Conservation (phyloP, 2,888 invertebrate species). For the Choreutis nemorana region DNA sequence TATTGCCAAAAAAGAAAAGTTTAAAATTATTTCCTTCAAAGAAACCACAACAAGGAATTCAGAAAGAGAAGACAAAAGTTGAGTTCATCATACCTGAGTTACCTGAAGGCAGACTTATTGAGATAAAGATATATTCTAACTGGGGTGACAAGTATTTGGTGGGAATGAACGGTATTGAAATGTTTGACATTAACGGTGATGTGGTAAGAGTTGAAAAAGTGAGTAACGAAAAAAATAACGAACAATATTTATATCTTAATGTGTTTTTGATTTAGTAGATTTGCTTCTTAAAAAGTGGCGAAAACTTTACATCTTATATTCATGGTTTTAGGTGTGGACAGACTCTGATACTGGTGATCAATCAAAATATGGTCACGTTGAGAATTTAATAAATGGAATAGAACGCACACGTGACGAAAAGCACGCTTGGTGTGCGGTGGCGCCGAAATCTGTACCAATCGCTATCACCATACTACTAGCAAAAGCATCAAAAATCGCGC, state of each 20-base stretch:
- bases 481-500: constrained; percentile 61
- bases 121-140: constrained; percentile 73
- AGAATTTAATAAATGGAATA: constrained; percentile 74
- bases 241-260: too few species aligned
- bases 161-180: constrained; percentile 80
- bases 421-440: constrained; percentile 79
- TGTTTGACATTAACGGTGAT: constrained; percentile 72
- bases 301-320: too few species aligned
- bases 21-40: too few species aligned
- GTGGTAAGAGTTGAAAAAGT: constrained; percentile 70
- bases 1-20: background rate
- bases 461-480: constrained; percentile 68
- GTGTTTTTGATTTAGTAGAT: too few species aligned
- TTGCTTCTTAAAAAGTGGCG: background rate
- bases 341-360: constrained; percentile 64
- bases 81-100: constrained; percentile 80
- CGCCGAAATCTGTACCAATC: constrained; percentile 66
- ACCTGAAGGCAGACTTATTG: constrained; percentile 72
- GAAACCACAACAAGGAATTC: constrained; percentile 6
- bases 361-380: constrained; percentile 64
- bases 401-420: constrained; percentile 79
- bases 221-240: too few species aligned
- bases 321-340: constrained; percentile 65
- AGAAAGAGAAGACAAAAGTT: constrained; percentile 27
- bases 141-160: constrained; percentile 85